phyloP scores from a whole-genome alignment of 2,113 vertebrate genomes.

The Dryoscopus gambensis region DNA sequence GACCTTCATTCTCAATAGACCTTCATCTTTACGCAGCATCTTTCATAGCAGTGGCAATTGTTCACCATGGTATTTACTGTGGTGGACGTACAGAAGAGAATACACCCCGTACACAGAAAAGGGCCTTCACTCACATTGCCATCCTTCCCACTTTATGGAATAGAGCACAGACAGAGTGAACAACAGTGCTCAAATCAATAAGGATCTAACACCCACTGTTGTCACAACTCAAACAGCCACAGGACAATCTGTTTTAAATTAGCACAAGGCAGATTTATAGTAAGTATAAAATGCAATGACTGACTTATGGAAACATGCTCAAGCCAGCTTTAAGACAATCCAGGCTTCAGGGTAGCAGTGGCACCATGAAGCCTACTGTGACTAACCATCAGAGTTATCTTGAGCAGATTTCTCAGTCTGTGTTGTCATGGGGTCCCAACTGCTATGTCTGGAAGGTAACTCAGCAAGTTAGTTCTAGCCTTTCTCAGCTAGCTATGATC shows the following conservation, averaged over 20 bases:
- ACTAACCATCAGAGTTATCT: background rate
- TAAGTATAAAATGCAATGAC: background rate
- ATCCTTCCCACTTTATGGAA: background rate
- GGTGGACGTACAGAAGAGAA: background rate
- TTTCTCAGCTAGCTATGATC: background rate
- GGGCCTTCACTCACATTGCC: background rate
- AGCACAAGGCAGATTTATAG: background rate
- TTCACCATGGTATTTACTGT: background rate
- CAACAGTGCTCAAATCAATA: background rate
- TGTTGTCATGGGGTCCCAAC: background rate
- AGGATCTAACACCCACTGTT: background rate
- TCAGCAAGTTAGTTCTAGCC: background rate
- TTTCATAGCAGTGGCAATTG: background rate
- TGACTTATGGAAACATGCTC: background rate
- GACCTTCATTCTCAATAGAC: constrained; percentile 2
- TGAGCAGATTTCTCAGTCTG: background rate
- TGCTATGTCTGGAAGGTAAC: background rate
- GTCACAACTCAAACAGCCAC: background rate
- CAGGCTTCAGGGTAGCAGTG: background rate
- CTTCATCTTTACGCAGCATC: background rate
- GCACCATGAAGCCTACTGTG: background rate
- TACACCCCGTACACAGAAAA: background rate
- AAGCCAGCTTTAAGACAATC: background rate
- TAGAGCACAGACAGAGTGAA: background rate
- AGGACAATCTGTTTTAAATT: background rate